Percentiles rank a stretch among this genome's conserved stretches.
Evolutionary conservation across 1,140 invertebrate genomes (phyloP).

Genomic region (Palaemon carinicauda): DNA sequence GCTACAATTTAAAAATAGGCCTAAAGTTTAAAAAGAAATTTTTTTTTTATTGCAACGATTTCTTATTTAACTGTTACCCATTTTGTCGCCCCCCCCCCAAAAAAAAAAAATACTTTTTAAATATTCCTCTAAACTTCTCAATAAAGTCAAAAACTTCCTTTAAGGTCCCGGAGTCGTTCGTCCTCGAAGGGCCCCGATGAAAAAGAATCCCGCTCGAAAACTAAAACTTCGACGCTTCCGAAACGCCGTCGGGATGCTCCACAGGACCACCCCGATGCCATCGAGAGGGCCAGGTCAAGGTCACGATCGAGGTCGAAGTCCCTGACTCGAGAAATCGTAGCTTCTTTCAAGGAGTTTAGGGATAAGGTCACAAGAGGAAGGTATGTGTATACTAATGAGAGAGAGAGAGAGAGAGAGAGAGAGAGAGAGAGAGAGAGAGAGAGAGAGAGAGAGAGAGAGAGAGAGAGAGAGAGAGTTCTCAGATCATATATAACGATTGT

Average conservation of each 20-base stretch:
- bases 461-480: too few species aligned
- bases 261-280: slow-evolving; percentile 45
- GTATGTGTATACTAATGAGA: background rate
- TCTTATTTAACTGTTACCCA: background rate
- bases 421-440: too few species aligned
- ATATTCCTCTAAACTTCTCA: background rate
- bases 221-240: slow-evolving; percentile 7
- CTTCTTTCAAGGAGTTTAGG: slow-evolving; percentile 42
- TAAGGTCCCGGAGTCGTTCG: slow-evolving; percentile 34
- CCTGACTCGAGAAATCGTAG: slow-evolving; percentile 39
- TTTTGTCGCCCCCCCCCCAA: too few species aligned
- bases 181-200: slow-evolving; percentile 5
- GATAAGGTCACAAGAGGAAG: slow-evolving; percentile 39
- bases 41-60: too few species aligned
- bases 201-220: background rate
- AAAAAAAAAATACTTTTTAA: background rate
- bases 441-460: too few species aligned
- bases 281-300: slow-evolving; percentile 34
- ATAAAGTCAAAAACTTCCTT: background rate
- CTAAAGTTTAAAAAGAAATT: too few species aligned
- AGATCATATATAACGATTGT: too few species aligned
- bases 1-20: too few species aligned
- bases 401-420: too few species aligned
- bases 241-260: background rate
- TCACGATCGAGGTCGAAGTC: slow-evolving; percentile 41